Conservation (phyloP, 2,888 invertebrate genomes). For the Coleophora flavipennella region DNA sequence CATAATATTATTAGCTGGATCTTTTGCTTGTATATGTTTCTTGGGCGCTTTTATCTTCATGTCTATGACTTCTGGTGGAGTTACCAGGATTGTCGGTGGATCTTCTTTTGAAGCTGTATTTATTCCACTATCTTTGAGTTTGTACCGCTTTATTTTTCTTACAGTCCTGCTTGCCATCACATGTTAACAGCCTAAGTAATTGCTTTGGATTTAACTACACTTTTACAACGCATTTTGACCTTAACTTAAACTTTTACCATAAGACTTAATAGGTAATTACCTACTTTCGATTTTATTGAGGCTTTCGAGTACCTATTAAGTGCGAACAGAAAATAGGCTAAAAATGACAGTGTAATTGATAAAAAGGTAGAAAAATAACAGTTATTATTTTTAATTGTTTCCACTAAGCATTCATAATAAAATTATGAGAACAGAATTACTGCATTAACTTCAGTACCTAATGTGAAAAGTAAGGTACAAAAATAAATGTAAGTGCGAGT, state of each 20-base stretch:
- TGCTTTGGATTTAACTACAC: constrained; percentile 23
- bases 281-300: constrained; percentile 24
- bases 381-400: too few species aligned
- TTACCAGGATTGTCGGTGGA: constrained; percentile 48
- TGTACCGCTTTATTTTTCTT: constrained; percentile 80
- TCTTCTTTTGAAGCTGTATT: constrained; percentile 25
- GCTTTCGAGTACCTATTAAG: constrained; percentile 20
- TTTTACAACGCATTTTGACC: not conserved
- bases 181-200: constrained; percentile 50
- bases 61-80: constrained; percentile 41
- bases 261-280: too few species aligned
- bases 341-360: too few species aligned
- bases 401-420: too few species aligned
- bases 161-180: constrained; percentile 80
- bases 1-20: constrained; percentile 9
- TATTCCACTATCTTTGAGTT: constrained; percentile 43
- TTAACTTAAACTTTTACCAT: not conserved
- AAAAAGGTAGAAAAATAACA: too few species aligned
- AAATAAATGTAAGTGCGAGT: too few species aligned
- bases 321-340: not conserved
- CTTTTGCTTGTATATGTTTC: constrained; percentile 27
- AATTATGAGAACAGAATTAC: too few species aligned
- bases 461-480: too few species aligned
- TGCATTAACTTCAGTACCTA: too few species aligned
- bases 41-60: constrained; percentile 52